A percentile compares a stretch with the other conserved stretches of the same genome.
These are phyloP conservation scores for Apodemia zela DNA, from an alignment of 2,888 invertebrate genomes.

Conservation along the genomic window DNA sequence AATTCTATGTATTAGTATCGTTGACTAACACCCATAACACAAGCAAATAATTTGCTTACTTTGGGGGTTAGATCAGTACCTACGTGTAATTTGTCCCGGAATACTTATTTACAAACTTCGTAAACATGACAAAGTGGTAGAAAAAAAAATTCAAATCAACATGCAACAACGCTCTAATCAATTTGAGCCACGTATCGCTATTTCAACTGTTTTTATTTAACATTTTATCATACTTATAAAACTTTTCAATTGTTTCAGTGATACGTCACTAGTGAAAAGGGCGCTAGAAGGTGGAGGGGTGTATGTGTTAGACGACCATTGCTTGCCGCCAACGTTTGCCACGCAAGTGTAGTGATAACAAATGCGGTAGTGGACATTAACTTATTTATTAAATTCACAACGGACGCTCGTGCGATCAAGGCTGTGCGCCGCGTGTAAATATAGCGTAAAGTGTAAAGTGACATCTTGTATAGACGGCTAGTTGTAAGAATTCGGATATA, in stretches of 20 bases:
- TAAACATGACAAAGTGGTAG: too few relatives aligned
- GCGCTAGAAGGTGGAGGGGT: conserved; percentile 84
- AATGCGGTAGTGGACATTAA: conserved; percentile 55
- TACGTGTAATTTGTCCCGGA: too few relatives aligned
- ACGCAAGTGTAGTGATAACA: conserved; percentile 85
- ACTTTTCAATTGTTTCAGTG: conserved; percentile 75
- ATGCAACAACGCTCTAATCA: neutral
- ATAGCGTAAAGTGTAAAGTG: conserved; percentile 76
- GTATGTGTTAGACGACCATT: conserved; percentile 89
- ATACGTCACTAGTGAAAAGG: conserved; percentile 85
- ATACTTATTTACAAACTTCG: too few relatives aligned
- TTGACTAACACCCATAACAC: too few relatives aligned
- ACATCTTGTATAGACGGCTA: conserved; percentile 76
- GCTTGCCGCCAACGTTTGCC: conserved; percentile 86
- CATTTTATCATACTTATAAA: neutral
- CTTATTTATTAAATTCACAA: conserved; percentile 60
- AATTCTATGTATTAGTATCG: too few relatives aligned
- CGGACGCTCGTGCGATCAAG: conserved; percentile 74
- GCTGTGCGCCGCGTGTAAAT: conserved; percentile 79
- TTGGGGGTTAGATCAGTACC: too few relatives aligned
- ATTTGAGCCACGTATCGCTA: neutral
- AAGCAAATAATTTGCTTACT: too few relatives aligned
- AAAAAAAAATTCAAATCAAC: too few relatives aligned
- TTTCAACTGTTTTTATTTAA: neutral
- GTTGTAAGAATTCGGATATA: conserved; percentile 73